These are phyloP conservation scores for Chrysogorgia sp. DNA, from an alignment of 92 coral and sea anemone genomes.

Conservation along the genomic window DNA sequence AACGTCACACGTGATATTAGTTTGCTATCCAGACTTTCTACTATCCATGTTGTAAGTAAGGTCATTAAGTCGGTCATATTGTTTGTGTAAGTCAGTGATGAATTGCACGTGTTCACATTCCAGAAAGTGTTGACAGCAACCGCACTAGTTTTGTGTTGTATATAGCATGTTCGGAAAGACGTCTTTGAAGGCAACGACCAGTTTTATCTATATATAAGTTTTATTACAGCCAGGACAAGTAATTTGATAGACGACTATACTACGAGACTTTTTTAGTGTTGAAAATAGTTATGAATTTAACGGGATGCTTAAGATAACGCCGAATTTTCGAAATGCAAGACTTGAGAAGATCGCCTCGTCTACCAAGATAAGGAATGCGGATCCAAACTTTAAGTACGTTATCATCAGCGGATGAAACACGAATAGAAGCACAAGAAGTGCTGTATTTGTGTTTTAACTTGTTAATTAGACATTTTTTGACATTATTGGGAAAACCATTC, in stretches of 20 bases:
- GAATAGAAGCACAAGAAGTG: not conserved
- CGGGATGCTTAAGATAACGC: conserved; percentile 9
- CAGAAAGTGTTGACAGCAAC: conserved; percentile 8
- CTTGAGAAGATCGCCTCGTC: conserved; percentile 11
- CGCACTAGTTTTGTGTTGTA: not conserved
- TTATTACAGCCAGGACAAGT: conserved; percentile 38
- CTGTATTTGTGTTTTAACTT: not conserved
- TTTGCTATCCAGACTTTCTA: too few species aligned
- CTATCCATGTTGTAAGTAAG: too few species aligned
- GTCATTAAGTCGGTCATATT: too few species aligned
- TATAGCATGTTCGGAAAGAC: conserved; percentile 1
- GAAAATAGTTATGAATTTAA: conserved; percentile 18
- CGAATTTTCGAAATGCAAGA: conserved; percentile 13
- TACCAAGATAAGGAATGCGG: conserved; percentile 23
- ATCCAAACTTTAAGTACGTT: conserved; percentile 11
- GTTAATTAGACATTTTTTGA: conserved; percentile 17
- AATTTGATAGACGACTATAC: conserved; percentile 9
- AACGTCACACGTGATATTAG: too few species aligned
- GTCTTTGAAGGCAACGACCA: not conserved
- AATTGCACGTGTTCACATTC: conserved; percentile 1
- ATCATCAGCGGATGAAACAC: not conserved
- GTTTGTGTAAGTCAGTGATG: too few species aligned
- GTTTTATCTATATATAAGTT: conserved; percentile 3
- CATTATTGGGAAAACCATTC: conserved; percentile 40
- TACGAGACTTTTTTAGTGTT: conserved; percentile 24